Evolutionary conservation across 2,113 vertebrate genomes (phyloP).

Genomic region (Saguinus imperator): DNA sequence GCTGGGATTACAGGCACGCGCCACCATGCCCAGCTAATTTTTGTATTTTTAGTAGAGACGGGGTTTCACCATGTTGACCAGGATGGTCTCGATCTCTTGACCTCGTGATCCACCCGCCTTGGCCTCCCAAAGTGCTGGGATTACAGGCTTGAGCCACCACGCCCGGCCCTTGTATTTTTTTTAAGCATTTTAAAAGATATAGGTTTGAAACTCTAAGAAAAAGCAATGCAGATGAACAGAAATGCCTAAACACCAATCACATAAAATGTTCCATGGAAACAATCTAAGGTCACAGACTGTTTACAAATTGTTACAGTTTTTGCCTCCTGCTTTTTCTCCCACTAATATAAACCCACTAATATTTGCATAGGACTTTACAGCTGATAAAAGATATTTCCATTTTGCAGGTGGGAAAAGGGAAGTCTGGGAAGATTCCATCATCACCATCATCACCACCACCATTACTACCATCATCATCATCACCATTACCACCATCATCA

Average conservation of each 20-base stretch:
- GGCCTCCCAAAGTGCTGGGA: too few relatives aligned
- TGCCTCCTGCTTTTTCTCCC: not conserved
- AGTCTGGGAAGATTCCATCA: not conserved
- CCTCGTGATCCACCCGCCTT: too few relatives aligned
- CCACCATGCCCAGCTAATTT: too few relatives aligned
- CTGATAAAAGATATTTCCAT: not conserved
- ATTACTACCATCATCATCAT: accelerated
- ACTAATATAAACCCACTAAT: not conserved
- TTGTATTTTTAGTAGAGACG: too few relatives aligned
- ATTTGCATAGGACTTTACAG: accelerated
- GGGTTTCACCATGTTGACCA: too few relatives aligned
- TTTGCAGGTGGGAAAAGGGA: not conserved
- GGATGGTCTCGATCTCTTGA: too few relatives aligned
- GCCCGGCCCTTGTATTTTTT: too few relatives aligned
- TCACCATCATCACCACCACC: accelerated
- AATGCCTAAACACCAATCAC: not conserved
- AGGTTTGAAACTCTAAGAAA: not conserved
- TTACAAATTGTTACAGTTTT: not conserved
- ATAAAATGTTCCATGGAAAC: not conserved
- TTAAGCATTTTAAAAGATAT: not conserved
- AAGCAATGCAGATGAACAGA: not conserved
- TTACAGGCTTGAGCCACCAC: too few relatives aligned
- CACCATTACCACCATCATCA: not conserved
- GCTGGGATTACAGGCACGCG: too few relatives aligned
- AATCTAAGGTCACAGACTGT: accelerated